Conservation (phyloP, 2,113 vertebrate species). For the Elaphurus davidianus region DNA sequence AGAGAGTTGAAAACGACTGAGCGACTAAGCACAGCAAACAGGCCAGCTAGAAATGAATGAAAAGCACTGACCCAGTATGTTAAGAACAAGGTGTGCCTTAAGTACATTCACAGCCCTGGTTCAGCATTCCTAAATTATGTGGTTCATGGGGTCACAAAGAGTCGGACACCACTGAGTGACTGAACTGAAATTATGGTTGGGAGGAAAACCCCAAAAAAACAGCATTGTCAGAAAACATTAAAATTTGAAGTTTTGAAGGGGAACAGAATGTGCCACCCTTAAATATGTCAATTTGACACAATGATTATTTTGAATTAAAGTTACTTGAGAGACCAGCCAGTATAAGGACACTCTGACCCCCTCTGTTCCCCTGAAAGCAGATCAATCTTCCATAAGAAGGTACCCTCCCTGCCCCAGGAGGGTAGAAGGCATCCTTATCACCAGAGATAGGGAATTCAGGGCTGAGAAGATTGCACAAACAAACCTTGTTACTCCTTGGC, state of each 20-base stretch:
- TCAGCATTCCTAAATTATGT: not conserved
- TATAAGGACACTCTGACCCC: not conserved
- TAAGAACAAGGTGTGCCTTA: not conserved
- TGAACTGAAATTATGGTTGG: not conserved
- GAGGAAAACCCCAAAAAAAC: not conserved
- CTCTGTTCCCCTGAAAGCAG: not conserved
- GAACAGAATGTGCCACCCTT: not conserved
- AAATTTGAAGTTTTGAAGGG: not conserved
- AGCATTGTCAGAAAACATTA: slow-evolving; percentile 3
- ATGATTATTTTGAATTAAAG: not conserved
- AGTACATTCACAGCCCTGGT: not conserved
- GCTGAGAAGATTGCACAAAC: not conserved
- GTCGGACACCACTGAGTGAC: accelerated
- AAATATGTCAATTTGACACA: not conserved
- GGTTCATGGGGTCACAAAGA: not conserved
- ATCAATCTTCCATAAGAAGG: not conserved
- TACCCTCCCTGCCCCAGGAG: not conserved
- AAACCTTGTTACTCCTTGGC: not conserved
- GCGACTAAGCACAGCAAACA: not conserved
- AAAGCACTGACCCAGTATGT: not conserved
- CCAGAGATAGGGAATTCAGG: not conserved
- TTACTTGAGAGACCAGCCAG: not conserved
- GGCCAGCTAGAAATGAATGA: not conserved
- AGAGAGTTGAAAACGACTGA: not conserved
- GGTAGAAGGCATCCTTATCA: not conserved